phyloP scores from a whole-genome alignment of 2,888 invertebrate genomes.

The Nomada ferruginata region DNA sequence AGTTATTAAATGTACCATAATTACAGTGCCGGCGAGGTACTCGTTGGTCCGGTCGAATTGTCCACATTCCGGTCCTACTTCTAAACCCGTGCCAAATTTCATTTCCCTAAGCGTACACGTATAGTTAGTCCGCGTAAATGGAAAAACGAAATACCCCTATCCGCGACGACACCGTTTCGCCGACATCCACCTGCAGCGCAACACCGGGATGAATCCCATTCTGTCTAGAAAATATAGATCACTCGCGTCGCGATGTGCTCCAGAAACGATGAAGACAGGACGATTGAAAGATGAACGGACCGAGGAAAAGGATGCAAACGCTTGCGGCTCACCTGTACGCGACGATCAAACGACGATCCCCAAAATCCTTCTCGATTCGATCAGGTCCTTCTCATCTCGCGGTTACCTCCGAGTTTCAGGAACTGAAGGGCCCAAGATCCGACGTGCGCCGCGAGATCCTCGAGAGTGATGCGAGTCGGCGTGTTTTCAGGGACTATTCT shows the following conservation, averaged over 20 bases:
- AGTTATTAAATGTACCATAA: conserved; percentile 47
- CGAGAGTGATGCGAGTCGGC: conserved; percentile 21
- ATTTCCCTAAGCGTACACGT: background rate
- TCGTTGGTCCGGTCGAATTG: conserved; percentile 12
- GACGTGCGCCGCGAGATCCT: conserved; percentile 1
- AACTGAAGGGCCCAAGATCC: conserved; percentile 20
- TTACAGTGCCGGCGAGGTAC: conserved; percentile 25
- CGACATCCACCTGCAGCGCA: too few relatives aligned
- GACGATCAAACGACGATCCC: background rate
- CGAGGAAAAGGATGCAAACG: background rate
- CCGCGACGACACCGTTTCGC: too few relatives aligned
- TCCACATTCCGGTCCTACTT: background rate
- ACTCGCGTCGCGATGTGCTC: too few relatives aligned
- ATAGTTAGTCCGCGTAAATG: too few relatives aligned
- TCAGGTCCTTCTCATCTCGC: conserved; percentile 51
- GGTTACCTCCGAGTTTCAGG: conserved; percentile 7
- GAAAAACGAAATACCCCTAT: too few relatives aligned
- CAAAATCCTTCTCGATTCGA: conserved; percentile 10
- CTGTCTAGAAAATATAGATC: too few relatives aligned
- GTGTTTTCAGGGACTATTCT: conserved; percentile 69
- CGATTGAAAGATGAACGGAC: background rate
- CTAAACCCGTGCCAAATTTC: conserved; percentile 39
- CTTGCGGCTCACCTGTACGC: conserved; percentile 36
- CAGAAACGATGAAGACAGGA: background rate
- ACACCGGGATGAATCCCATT: too few relatives aligned